phyloP scores from a whole-genome alignment of 2,888 invertebrate species.

The Melieria crassipennis region DNA sequence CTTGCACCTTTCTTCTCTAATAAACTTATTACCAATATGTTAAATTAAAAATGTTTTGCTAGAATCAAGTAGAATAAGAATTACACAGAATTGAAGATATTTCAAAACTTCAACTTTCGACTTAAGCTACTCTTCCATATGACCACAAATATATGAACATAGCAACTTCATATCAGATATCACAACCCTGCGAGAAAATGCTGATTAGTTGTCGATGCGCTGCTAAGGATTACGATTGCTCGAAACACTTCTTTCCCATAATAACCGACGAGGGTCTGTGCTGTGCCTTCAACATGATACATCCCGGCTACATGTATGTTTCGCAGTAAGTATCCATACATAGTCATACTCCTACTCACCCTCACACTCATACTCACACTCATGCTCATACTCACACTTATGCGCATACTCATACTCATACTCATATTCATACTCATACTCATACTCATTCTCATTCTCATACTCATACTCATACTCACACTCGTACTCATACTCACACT shows the following conservation, averaged over 20 bases:
- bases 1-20: too few species aligned
- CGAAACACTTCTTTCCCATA: conserved; percentile 75
- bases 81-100: too few species aligned
- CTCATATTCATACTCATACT: too few species aligned
- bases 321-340: conserved; percentile 44
- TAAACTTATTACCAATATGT: too few species aligned
- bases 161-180: conserved; percentile 68
- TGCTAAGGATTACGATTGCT: conserved; percentile 70
- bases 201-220: conserved; percentile 76
- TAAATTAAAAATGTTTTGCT: too few species aligned
- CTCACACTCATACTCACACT: too few species aligned
- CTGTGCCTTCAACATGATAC: conserved; percentile 83
- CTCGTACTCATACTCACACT: too few species aligned
- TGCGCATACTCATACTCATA: neutral
- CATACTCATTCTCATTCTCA: too few species aligned
- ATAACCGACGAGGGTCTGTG: conserved; percentile 75
- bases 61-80: too few species aligned
- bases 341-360: too few species aligned
- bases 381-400: neutral
- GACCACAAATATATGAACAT: neutral
- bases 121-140: neutral
- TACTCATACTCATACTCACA: too few species aligned
- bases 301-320: conserved; percentile 65
- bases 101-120: too few species aligned
- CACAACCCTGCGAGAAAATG: conserved; percentile 79